Evolutionary conservation across 1,140 invertebrate species (phyloP), one percentile per base, ranked within the genome.

Genomic region (Stegodyphus dumicola): DNA sequence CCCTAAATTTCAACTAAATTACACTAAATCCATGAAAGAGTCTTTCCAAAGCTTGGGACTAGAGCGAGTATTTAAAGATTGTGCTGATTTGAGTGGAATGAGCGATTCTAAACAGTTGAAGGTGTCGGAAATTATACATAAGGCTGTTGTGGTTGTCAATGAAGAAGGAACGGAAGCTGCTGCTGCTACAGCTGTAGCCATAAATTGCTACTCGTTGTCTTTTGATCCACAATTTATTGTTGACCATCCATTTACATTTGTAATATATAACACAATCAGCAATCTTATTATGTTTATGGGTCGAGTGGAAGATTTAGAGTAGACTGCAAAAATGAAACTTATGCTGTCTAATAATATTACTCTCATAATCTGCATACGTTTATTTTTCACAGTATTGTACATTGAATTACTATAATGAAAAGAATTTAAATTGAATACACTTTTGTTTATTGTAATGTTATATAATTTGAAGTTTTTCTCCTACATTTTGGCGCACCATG

Each of bases 1-100:
- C 9, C 56, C 95, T 0, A 95, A 94, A 89, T 96, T 96, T 89
- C 93, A 94, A 87, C 94, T 96, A 86, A 93, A 95, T 73, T 93
- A 93, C 74, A 92, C 93, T 49, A 92, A 93, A 11, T 90, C 93
- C 49, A 90, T 96, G 54, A 92, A 93, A 70, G 89, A 92, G 0
- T 89, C 93, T 49, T 90, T 96, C 2, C 91, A 91, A 88, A 89
- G 90, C 92, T 85, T 96, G 91, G 94, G 94, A 69, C 92, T 96
- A 7, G 88, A 88, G n/a, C 93, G 95, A 86, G 89, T 96, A 49
- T 97, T 97, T 89, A 89, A 90, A 4, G 54, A 87, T 18, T 89
- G 88, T 0, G 93, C 95, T 5, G 92, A 95, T 88, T 92, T 96
- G 6, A 90, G 92, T 7, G 92, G 92, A n/a, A 93, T 95, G 56